Evolutionary conservation across 2,113 vertebrate species (phyloP), one percentile per base, ranked within the genome.

Genomic region (Ardeotis arabs): DNA sequence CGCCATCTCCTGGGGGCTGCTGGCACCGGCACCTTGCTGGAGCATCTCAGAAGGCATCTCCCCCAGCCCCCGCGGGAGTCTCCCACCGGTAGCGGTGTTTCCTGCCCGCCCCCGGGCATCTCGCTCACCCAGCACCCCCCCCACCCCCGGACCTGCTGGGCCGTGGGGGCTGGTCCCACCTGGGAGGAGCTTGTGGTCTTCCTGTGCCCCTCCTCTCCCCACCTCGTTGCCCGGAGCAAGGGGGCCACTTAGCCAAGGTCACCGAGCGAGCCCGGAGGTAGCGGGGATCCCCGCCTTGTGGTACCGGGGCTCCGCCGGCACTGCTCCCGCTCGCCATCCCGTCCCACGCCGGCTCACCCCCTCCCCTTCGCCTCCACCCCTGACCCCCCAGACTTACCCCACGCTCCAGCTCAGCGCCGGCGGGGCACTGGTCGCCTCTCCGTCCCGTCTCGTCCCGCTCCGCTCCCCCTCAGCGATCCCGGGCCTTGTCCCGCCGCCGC

Each of bases 171-270:
- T 28, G 19, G 72, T 75, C 31, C 21, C 18, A 2, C 27, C 27
- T 7, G 10, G 44, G 12, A 59, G 29, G 33, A 33, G 16, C 35
- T 16, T 22, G 29, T 12, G 47, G 45, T 56, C 25, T 27, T 56
- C 14, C 60, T 10, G 55, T 7, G 3, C 31, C 2, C 27, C 41
- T 44, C 41, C 41, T 44, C 41, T 44, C 41, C 41, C 41, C 41
- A 5, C 41, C 14, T 44, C 41, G 41, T 15, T 44, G 41, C 41
- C 47, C 29, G 5, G 84, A 81, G 74, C 69, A 16, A n/a, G n/a
- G 58, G n/a, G 28, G 58, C 47, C 86, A 91, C 90, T 96, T 83
- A 72, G 44, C 90, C 95, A 96, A 95, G 95, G 95, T 93, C 93
- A 95, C 84, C 62, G 60, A 33, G 45, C 14, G 31, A 85, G 69